Conservation (phyloP, 2,797 vertebrate species). For the Diceros bicornis region DNA sequence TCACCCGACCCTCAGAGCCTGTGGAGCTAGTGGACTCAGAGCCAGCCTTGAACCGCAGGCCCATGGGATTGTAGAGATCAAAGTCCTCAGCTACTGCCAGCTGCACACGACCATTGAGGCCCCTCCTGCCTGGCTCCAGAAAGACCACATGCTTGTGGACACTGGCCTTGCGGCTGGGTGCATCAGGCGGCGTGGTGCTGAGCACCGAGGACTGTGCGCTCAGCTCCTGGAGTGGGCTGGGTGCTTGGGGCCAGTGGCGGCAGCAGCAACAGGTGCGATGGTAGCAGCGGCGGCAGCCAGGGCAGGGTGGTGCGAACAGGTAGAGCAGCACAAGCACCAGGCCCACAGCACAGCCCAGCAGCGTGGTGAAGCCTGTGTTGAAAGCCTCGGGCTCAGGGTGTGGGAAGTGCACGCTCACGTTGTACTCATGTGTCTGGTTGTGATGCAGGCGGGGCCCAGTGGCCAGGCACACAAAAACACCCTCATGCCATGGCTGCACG, state of each 20-base stretch:
- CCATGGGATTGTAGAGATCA: conserved; percentile 84
- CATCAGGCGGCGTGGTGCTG: conserved; percentile 93
- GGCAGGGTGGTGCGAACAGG: conserved; percentile 96
- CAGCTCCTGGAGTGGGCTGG: conserved; percentile 91
- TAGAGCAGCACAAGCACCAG: conserved; percentile 96
- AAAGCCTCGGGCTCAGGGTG: conserved; percentile 89
- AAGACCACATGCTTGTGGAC: conserved; percentile 97
- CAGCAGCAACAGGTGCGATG: conserved; percentile 61
- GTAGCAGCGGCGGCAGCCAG: conserved; percentile 90
- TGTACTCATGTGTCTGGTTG: conserved; percentile 94
- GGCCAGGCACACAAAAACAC: conserved; percentile 94
- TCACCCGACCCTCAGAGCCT: conserved; percentile 93
- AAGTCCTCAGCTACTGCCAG: conserved; percentile 88
- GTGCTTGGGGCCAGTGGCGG: conserved; percentile 52
- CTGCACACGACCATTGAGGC: conserved; percentile 93
- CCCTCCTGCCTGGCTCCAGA: conserved; percentile 95
- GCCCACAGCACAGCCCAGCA: conserved; percentile 96
- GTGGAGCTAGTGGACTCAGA: conserved; percentile 92
- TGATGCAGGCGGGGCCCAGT: conserved; percentile 89
- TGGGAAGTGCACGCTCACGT: conserved; percentile 91
- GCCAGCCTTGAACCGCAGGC: conserved; percentile 90
- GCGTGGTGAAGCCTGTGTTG: conserved; percentile 96
- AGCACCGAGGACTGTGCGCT: conserved; percentile 96
- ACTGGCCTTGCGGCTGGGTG: conserved; percentile 94
- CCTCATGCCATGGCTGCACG: conserved; percentile 89